Evolutionary conservation across 2,113 vertebrate species (phyloP).

Genomic region (Casuarius casuarius): DNA sequence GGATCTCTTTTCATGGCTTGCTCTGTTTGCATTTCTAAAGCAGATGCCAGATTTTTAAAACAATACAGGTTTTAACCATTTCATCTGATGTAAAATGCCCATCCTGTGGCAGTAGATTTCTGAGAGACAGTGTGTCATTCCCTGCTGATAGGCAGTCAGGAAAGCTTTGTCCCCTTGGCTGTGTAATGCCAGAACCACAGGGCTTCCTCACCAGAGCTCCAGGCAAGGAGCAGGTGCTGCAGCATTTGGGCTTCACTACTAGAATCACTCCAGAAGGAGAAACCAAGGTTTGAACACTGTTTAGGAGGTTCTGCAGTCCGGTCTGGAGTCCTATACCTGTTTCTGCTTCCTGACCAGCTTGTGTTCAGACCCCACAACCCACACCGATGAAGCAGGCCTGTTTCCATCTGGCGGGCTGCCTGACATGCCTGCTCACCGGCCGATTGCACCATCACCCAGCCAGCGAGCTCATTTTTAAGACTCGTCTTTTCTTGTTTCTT

Average conservation of each 20-base stretch:
- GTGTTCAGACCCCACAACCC: neutral
- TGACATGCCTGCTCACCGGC: neutral
- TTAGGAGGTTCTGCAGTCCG: neutral
- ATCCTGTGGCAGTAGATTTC: neutral
- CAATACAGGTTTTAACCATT: neutral
- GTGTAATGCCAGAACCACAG: neutral
- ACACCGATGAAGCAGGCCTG: accelerated
- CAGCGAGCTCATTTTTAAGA: conserved; percentile 87
- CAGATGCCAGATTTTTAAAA: conserved; percentile 4
- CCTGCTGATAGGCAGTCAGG: neutral
- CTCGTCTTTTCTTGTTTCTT: conserved; percentile 99
- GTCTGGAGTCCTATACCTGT: accelerated
- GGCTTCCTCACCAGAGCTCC: neutral
- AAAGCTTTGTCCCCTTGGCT: neutral
- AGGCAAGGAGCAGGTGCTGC: neutral
- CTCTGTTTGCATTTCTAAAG: conserved; percentile 45
- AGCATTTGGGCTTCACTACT: neutral
- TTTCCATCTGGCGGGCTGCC: accelerated
- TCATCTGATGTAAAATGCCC: neutral
- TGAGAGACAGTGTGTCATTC: neutral
- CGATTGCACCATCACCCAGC: accelerated
- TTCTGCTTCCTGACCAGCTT: neutral
- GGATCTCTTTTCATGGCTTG: neutral
- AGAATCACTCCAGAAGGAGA: neutral
- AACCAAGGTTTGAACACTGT: accelerated